These are phyloP conservation scores for Liolophura sinensis DNA, from an alignment of 1,140 invertebrate species.

Conservation along the genomic window DNA sequence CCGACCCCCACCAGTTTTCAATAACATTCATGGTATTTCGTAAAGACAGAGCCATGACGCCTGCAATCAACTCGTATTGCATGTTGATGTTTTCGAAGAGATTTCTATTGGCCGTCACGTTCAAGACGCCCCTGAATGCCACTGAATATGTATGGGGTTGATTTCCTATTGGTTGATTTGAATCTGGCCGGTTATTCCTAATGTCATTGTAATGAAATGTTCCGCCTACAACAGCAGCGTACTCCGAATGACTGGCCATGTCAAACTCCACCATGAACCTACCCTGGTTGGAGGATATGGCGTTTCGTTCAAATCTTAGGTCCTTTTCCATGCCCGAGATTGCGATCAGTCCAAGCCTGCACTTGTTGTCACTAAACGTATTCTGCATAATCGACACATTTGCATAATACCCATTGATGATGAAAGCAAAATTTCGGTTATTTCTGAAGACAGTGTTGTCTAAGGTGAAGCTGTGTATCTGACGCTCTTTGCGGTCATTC, in stretches of 20 bases:
- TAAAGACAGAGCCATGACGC: conserved; percentile 69
- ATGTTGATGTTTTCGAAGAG: conserved; percentile 82
- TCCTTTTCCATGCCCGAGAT: conserved; percentile 95
- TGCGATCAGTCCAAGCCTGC: conserved; percentile 80
- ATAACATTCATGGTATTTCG: conserved; percentile 84
- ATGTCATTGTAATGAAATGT: conserved; percentile 80
- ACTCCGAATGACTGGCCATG: conserved; percentile 91
- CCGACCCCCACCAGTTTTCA: conserved; percentile 94
- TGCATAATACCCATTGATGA: conserved; percentile 85
- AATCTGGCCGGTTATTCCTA: conserved; percentile 67
- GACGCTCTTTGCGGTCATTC: conserved; percentile 37
- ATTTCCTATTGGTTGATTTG: conserved; percentile 46
- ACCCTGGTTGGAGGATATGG: conserved; percentile 78
- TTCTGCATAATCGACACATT: conserved; percentile 77
- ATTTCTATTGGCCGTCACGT: conserved; percentile 88
- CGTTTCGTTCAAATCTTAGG: conserved; percentile 55
- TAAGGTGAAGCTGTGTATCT: conserved; percentile 47
- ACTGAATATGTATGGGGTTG: conserved; percentile 71
- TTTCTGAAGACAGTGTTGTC: conserved; percentile 35
- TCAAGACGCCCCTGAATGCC: conserved; percentile 92
- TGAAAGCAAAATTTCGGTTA: conserved; percentile 51
- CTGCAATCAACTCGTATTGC: conserved; percentile 91
- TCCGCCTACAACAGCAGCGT: conserved; percentile 80
- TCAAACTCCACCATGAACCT: conserved; percentile 84
- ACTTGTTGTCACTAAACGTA: conserved; percentile 82